A percentile compares a stretch with the other conserved stretches of the same genome.
Conservation (phyloP, 2,888 invertebrate species). For the Ennomos fuscantarius region DNA sequence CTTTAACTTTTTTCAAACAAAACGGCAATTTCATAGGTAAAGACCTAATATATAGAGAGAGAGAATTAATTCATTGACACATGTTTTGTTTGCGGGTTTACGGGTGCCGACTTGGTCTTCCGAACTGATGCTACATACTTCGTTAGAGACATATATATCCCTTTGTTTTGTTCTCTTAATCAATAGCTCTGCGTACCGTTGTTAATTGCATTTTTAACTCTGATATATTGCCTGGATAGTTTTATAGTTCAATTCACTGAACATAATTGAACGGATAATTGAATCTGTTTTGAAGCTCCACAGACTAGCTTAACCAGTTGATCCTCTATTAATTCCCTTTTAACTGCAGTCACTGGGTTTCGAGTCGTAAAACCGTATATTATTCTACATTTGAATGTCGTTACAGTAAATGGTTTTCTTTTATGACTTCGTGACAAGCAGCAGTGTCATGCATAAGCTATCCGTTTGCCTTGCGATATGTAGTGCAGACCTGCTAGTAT, state of each 20-base stretch:
- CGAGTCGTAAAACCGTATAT: conserved; percentile 14
- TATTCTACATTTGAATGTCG: conserved; percentile 17
- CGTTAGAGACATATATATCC: too few relatives aligned
- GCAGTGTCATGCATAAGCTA: conserved; percentile 7
- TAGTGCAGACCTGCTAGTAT: conserved; percentile 1
- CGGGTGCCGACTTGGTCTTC: too few relatives aligned
- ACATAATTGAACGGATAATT: conserved; percentile 15
- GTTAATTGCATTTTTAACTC: conserved; percentile 21
- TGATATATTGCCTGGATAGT: conserved; percentile 13
- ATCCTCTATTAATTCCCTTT: conserved; percentile 15
- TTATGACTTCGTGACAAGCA: conserved; percentile 18
- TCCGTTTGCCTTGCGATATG: conserved; percentile 8
- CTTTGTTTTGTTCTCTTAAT: conserved; percentile 16
- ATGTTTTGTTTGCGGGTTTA: too few relatives aligned
- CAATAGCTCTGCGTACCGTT: conserved; percentile 8
- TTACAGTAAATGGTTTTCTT: conserved; percentile 20
- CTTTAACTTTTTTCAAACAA: too few relatives aligned
- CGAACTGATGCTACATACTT: too few relatives aligned
- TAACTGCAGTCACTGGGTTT: conserved; percentile 12
- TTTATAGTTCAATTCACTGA: conserved; percentile 6
- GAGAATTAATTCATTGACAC: too few relatives aligned
- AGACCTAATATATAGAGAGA: too few relatives aligned
- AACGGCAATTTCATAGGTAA: too few relatives aligned
- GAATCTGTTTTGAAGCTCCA: background rate
- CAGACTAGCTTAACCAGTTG: conserved; percentile 9